Conservation (phyloP, 2,113 vertebrate species). For the Brienomyrus brachyistius region DNA sequence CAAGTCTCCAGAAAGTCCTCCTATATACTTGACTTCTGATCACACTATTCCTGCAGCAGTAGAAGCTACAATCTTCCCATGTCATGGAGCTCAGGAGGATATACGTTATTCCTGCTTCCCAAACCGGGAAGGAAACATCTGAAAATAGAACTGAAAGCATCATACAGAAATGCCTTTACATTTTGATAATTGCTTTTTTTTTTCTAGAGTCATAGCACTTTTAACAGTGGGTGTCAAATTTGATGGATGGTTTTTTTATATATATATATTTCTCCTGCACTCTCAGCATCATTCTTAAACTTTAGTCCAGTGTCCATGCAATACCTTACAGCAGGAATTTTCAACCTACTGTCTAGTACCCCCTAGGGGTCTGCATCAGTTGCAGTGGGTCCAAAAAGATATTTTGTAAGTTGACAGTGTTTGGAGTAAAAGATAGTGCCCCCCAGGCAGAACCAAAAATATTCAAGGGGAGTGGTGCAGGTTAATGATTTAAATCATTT, state of each 20-base stretch:
- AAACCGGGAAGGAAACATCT: background rate
- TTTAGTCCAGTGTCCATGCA: background rate
- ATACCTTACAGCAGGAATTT: background rate
- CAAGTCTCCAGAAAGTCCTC: conserved; percentile 68
- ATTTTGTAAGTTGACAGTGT: background rate
- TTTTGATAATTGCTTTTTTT: background rate
- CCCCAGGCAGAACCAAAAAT: background rate
- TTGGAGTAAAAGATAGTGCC: background rate
- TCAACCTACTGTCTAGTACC: background rate
- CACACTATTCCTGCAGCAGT: conserved; percentile 8
- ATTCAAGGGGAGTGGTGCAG: background rate
- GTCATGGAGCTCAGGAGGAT: background rate
- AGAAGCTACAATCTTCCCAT: background rate
- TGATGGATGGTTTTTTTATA: background rate
- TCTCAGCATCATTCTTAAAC: background rate
- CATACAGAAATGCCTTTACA: background rate
- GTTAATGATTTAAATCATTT: background rate
- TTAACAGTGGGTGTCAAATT: background rate
- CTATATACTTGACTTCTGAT: conserved; percentile 47
- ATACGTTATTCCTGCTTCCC: background rate
- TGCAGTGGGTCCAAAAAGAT: background rate
- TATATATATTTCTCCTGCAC: background rate
- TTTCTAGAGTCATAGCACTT: background rate
- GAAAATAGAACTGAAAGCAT: background rate
- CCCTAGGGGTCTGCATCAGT: background rate